Conservation (phyloP, 2,113 vertebrate genomes). For the Amphilophus citrinellus region DNA sequence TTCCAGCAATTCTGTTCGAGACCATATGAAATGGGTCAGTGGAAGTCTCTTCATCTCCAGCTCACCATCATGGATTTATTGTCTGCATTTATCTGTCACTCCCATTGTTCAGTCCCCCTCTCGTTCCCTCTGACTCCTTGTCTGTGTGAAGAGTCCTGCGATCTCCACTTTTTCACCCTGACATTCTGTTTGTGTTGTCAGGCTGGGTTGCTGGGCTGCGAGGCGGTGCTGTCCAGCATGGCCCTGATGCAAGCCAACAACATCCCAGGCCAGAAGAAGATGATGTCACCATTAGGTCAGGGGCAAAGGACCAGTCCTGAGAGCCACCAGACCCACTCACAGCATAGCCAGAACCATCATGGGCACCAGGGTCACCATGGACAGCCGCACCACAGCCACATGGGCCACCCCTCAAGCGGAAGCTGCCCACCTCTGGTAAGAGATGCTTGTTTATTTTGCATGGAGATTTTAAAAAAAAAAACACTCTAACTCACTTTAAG, state of each 20-base stretch:
- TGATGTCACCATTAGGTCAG: constrained; percentile 78
- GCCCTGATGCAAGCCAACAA: constrained; percentile 86
- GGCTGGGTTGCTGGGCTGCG: constrained; percentile 85
- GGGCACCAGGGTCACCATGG: constrained; percentile 75
- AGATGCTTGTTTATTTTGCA: not conserved
- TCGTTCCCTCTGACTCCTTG: constrained; percentile 5
- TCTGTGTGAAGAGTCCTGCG: constrained; percentile 22
- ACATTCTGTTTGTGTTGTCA: constrained; percentile 64
- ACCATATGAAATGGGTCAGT: constrained; percentile 88
- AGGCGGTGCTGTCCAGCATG: constrained; percentile 86
- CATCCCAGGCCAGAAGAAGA: constrained; percentile 83
- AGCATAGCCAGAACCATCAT: constrained; percentile 74
- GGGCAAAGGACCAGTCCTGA: constrained; percentile 78
- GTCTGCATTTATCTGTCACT: constrained; percentile 34
- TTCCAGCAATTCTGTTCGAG: constrained; percentile 83
- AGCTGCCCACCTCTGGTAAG: constrained; percentile 83
- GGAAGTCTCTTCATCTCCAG: constrained; percentile 70
- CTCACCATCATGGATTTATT: constrained; percentile 62
- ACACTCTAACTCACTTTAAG: not conserved
- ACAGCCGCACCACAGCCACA: constrained; percentile 78
- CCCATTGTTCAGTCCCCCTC: constrained; percentile 21
- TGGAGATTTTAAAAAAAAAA: not conserved
- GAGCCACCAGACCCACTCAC: constrained; percentile 69
- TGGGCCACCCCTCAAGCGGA: constrained; percentile 76
- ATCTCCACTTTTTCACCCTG: constrained; percentile 16